phyloP scores from a whole-genome alignment of 2,888 invertebrate genomes.

The Trichopria drosophilae region DNA sequence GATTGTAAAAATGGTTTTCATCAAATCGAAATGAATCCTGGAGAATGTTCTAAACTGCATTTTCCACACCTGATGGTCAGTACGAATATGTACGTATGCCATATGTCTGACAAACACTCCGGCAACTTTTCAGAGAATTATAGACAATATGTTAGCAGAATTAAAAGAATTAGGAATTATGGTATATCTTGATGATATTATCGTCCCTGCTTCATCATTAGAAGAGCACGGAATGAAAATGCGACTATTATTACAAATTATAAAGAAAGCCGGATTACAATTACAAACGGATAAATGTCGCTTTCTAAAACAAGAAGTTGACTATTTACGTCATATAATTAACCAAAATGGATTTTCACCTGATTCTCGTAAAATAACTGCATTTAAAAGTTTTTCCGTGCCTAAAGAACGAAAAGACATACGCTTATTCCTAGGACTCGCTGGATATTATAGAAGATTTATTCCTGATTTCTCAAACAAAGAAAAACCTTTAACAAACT shows the following conservation, averaged over 20 bases:
- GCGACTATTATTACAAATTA: background rate
- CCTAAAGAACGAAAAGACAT: background rate
- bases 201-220: conserved; percentile 36
- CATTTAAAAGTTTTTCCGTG: background rate
- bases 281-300: background rate
- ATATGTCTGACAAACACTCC: conserved; percentile 16
- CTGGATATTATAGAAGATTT: background rate
- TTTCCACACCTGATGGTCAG: background rate
- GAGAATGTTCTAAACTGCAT: background rate
- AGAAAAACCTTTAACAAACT: background rate
- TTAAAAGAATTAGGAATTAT: conserved; percentile 40
- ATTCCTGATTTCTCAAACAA: background rate
- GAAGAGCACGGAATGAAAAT: conserved; percentile 2
- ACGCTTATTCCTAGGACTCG: background rate
- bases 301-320: background rate
- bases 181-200: conserved; percentile 49
- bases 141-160: conserved; percentile 33
- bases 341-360: background rate
- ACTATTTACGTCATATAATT: background rate
- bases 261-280: background rate
- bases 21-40: background rate
- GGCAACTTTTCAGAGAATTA: background rate
- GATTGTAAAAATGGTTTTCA: background rate
- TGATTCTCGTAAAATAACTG: background rate
- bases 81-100: too few species aligned